A percentile compares a stretch with the other conserved stretches of the same genome.
These are phyloP conservation scores for Plagiodera versicolora DNA, from an alignment of 2,888 invertebrate species.

Conservation along the genomic window DNA sequence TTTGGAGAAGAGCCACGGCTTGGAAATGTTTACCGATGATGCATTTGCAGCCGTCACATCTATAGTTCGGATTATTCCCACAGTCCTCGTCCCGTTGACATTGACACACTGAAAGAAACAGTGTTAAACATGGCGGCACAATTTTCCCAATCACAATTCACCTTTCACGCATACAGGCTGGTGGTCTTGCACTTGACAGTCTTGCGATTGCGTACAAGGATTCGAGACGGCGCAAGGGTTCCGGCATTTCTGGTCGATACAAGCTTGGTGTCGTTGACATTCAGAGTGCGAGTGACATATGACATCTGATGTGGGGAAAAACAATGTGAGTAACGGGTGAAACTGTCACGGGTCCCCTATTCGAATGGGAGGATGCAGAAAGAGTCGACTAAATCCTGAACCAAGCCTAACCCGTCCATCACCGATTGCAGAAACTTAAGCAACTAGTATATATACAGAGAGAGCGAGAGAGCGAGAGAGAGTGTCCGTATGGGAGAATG, in stretches of 20 bases:
- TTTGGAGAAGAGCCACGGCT: neutral
- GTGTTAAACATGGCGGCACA: neutral
- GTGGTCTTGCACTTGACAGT: conserved; percentile 81
- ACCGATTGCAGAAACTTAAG: neutral
- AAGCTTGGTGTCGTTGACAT: conserved; percentile 76
- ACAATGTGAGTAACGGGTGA: conserved; percentile 17
- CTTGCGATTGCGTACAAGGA: conserved; percentile 74
- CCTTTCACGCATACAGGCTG: conserved; percentile 83
- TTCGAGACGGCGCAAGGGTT: conserved; percentile 79
- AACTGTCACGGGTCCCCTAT: no score
- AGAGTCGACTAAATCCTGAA: neutral
- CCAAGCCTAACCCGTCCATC: neutral
- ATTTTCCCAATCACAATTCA: conserved; percentile 45
- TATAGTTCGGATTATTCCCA: conserved; percentile 56
- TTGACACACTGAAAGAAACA: conserved; percentile 62
- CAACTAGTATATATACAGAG: neutral
- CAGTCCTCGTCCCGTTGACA: conserved; percentile 72
- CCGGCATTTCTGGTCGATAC: conserved; percentile 75
- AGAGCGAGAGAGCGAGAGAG: no score
- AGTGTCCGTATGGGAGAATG: neutral
- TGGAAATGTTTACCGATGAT: conserved; percentile 59
- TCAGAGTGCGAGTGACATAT: conserved; percentile 79
- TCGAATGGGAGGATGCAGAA: neutral
- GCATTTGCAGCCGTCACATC: conserved; percentile 74
- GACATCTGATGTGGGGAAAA: conserved; percentile 58